phyloP scores from a whole-genome alignment of 1,140 invertebrate genomes.

The Lepidostoma basale region DNA sequence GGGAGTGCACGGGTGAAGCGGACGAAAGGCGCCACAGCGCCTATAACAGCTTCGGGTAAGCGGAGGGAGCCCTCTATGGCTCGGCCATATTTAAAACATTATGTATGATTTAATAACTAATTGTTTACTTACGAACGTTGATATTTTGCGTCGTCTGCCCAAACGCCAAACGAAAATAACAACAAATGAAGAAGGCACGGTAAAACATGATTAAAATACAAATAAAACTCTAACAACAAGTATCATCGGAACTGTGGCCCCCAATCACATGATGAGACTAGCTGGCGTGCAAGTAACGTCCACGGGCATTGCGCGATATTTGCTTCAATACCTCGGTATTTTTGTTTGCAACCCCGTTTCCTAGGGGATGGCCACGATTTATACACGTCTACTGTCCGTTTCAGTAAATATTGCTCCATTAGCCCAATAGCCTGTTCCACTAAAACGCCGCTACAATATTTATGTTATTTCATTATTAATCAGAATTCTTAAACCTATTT shows the following conservation, averaged over 20 bases:
- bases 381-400: constrained; percentile 32
- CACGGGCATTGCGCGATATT: constrained; percentile 1
- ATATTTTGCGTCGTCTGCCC: constrained; percentile 65
- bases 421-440: constrained; percentile 8
- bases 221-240: constrained; percentile 1
- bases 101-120: too few relatives aligned
- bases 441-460: too few relatives aligned
- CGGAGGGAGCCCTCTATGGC: too few relatives aligned
- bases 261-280: constrained; percentile 2
- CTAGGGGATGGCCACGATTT: constrained; percentile 41
- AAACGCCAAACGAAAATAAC: neutral
- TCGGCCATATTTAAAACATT: too few relatives aligned
- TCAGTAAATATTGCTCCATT: constrained; percentile 26
- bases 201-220: constrained; percentile 21
- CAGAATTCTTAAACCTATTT: too few relatives aligned
- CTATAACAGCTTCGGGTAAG: too few relatives aligned
- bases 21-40: too few relatives aligned
- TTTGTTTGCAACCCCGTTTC: constrained; percentile 39
- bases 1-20: too few relatives aligned
- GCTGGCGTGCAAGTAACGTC: neutral
- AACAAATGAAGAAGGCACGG: constrained; percentile 15
- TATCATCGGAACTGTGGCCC: neutral
- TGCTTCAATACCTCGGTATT: neutral
- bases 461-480: too few relatives aligned
- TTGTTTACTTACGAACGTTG: constrained; percentile 62